Evolutionary conservation across 1,140 invertebrate genomes (phyloP).

Genomic region (Dufourea novaeangliae): DNA sequence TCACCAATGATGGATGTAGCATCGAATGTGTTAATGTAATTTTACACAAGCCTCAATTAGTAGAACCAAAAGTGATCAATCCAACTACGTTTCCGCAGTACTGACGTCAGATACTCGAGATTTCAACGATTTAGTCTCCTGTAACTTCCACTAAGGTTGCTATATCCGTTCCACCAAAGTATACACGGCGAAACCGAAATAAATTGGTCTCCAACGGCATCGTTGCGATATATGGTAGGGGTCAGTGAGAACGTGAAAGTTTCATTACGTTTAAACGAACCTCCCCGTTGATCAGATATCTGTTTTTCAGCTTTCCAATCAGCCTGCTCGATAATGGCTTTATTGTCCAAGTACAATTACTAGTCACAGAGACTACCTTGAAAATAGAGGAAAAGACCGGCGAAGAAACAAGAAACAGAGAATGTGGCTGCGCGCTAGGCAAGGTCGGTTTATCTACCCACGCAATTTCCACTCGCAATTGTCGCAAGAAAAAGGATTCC

Average conservation of each 20-base stretch:
- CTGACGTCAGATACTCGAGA: no score
- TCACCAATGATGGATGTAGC: no score
- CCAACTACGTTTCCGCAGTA: no score
- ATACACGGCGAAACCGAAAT: no score
- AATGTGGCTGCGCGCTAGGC: background rate
- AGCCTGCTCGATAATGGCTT: conserved; percentile 27
- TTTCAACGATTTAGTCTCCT: no score
- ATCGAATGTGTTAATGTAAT: no score
- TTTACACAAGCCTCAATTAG: no score
- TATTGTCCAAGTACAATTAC: conserved; percentile 45
- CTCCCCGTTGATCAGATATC: background rate
- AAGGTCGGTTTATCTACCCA: conserved; percentile 39
- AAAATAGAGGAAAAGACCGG: background rate
- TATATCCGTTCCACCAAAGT: no score
- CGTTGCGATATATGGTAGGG: no score
- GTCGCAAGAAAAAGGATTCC: conserved; percentile 36
- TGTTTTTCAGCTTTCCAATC: conserved; percentile 33
- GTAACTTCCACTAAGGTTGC: no score
- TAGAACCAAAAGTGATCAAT: no score
- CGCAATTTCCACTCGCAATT: conserved; percentile 49
- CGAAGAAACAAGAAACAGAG: conserved; percentile 17
- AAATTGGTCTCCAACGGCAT: no score
- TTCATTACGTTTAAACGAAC: conserved; percentile 17
- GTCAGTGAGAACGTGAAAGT: conserved; percentile 5
- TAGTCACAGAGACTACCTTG: conserved; percentile 5